Percentiles rank a stretch among this genome's conserved stretches.
phyloP scores from a whole-genome alignment of 1,140 invertebrate species.

The Stegodyphus dumicola region DNA sequence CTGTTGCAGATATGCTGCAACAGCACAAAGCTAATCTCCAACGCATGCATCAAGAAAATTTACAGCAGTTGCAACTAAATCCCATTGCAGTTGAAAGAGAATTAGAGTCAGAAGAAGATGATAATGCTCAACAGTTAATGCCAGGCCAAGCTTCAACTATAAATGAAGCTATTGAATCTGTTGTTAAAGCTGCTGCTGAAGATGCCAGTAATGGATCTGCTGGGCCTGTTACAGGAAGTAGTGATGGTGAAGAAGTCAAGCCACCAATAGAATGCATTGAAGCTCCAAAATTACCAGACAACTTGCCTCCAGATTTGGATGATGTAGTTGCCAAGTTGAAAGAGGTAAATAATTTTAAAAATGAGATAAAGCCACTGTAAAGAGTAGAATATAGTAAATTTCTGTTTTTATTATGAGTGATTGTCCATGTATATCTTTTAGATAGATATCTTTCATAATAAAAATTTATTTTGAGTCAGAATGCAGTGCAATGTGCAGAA shows the following conservation, averaged over 20 bases:
- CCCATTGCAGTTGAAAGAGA: slow-evolving; percentile 51
- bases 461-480: too few relatives aligned
- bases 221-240: slow-evolving; percentile 66
- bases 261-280: slow-evolving; percentile 52
- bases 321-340: slow-evolving; percentile 74
- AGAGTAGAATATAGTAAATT: too few relatives aligned
- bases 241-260: slow-evolving; percentile 59
- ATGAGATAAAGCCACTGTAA: too few relatives aligned
- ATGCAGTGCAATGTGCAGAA: too few relatives aligned
- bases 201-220: slow-evolving; percentile 69
- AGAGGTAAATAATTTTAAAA: slow-evolving; percentile 64
- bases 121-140: background rate
- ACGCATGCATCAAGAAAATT: slow-evolving; percentile 66
- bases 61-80: slow-evolving; percentile 31
- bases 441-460: too few relatives aligned
- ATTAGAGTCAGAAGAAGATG: slow-evolving; percentile 45
- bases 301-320: slow-evolving; percentile 73
- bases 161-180: slow-evolving; percentile 72
- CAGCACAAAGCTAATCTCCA: slow-evolving; percentile 64
- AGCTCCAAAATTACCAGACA: slow-evolving; percentile 72
- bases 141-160: slow-evolving; percentile 61
- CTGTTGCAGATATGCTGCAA: slow-evolving; percentile 62
- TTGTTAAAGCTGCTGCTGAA: slow-evolving; percentile 70
- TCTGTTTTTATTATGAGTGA: too few relatives aligned
- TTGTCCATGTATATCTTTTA: too few relatives aligned